These are phyloP conservation scores for Florisuga fusca DNA, from an alignment of 2,797 vertebrate species.

Conservation along the genomic window DNA sequence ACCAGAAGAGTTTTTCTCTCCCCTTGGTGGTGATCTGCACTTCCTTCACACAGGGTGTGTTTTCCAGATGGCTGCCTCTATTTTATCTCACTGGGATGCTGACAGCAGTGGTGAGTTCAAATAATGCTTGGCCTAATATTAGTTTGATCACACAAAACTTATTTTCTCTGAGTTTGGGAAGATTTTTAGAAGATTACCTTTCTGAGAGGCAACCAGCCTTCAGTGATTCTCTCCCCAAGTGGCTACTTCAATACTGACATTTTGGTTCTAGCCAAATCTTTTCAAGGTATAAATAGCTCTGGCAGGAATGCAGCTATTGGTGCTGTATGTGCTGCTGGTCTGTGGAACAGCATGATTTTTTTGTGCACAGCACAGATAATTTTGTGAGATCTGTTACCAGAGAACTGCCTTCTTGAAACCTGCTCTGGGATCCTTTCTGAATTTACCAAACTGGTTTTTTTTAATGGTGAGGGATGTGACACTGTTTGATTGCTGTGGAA, in stretches of 20 bases:
- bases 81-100: not conserved
- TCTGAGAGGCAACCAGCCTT: not conserved
- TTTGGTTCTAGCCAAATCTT: not conserved
- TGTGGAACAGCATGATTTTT: no score
- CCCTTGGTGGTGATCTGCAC: not conserved
- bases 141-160: not conserved
- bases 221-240: not conserved
- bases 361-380: not conserved
- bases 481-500: not conserved
- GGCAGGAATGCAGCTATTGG: fast-evolving
- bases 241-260: not conserved
- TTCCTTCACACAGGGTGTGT: not conserved
- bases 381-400: not conserved
- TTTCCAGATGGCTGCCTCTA: conserved; percentile 25
- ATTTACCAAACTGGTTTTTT: not conserved
- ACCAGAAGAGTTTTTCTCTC: not conserved
- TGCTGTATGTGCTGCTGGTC: fast-evolving
- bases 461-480: not conserved
- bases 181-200: no score
- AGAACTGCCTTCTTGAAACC: not conserved
- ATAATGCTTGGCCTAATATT: not conserved
- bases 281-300: not conserved
- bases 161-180: not conserved
- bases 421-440: not conserved
- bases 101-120: not conserved